Evolutionary conservation across 2,888 invertebrate genomes (phyloP), one percentile per base, ranked within the genome.

Genomic region (Octodonta nipae): DNA sequence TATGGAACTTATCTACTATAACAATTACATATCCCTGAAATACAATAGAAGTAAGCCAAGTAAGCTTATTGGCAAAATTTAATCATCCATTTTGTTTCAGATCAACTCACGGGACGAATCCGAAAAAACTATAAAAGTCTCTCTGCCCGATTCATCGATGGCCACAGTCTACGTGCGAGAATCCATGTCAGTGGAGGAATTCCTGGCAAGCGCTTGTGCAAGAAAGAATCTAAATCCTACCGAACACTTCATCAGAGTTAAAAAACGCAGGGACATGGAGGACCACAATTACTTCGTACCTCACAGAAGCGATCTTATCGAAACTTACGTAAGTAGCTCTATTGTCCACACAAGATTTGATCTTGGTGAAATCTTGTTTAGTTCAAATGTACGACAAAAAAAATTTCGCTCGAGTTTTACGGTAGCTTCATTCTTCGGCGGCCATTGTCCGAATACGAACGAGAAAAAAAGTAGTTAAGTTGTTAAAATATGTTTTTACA

Each of bases 261-360:
- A 89, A 67, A 89, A 91, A 61, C 78, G 91, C 47, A 75, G 85
- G 46, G 91, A 92, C 54, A 86, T 89, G 79, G 91, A 91, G 61
- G 89, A 89, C 64, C 87, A 87, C 63, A 89, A 89, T 66, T 92
- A 89, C 66, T 89, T 89, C 65, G 91, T 93, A 54, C 93, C 93
- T 38, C 89, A 91, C 61, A 78, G 89, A 52, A 83, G 84, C 56
- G 91, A 92, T 65, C 77, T 85, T 55, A 88, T 95, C 54, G 92
- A 92, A 65, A 89, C 88, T 60, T 89, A 91, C 63, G 91, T 92
- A 65, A 81, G 86, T 75, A 42, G 2, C n/a, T n/a, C n/a, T n/a
- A n/a, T n/a, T n/a, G n/a, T n/a, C n/a, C n/a, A n/a, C n/a, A n/a
- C n/a, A n/a, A n/a, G n/a, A n/a, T n/a, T n/a, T n/a, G n/a, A n/a